A percentile compares a stretch with the other conserved stretches of the same genome.
phyloP scores from a whole-genome alignment of 1,140 invertebrate genomes.

The Drosophila navojoa region DNA sequence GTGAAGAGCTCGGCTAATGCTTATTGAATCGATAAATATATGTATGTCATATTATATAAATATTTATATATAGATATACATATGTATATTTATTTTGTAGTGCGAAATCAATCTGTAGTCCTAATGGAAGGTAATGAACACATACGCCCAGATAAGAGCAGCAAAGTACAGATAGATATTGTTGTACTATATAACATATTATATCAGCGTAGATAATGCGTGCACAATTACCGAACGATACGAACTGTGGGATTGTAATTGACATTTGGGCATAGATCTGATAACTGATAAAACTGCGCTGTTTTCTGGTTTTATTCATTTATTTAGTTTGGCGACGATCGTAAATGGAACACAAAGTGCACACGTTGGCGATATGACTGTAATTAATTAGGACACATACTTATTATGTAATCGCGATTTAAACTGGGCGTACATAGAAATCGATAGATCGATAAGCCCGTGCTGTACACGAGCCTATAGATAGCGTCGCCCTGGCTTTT shows the following conservation, averaged over 20 bases:
- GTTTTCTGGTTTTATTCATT: conserved; percentile 17
- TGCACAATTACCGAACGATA: conserved; percentile 59
- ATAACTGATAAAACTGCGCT: conserved; percentile 17
- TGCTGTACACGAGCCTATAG: conserved; percentile 19
- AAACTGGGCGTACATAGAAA: neutral
- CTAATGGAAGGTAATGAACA: conserved; percentile 63
- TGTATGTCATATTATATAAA: too few relatives aligned
- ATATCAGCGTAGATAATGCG: conserved; percentile 68
- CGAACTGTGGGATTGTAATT: conserved; percentile 22
- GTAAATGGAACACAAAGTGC: conserved; percentile 13
- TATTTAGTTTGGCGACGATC: conserved; percentile 16
- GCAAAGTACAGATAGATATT: conserved; percentile 48
- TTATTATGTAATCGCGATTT: conserved; percentile 14
- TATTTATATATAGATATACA: neutral
- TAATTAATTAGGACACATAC: conserved; percentile 21
- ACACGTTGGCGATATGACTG: neutral
- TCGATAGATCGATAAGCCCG: conserved; percentile 6
- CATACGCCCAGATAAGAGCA: conserved; percentile 11
- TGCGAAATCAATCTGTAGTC: conserved; percentile 61
- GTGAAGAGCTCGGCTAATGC: conserved; percentile 8
- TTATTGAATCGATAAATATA: conserved; percentile 33
- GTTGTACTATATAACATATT: conserved; percentile 3
- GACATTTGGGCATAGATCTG: conserved; percentile 25
- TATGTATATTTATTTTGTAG: conserved; percentile 31
- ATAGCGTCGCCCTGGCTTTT: conserved; percentile 45